Evolutionary conservation across 2,888 invertebrate genomes (phyloP), one percentile per base, ranked within the genome.

Genomic region (Spatulosminthurus flaviceps): DNA sequence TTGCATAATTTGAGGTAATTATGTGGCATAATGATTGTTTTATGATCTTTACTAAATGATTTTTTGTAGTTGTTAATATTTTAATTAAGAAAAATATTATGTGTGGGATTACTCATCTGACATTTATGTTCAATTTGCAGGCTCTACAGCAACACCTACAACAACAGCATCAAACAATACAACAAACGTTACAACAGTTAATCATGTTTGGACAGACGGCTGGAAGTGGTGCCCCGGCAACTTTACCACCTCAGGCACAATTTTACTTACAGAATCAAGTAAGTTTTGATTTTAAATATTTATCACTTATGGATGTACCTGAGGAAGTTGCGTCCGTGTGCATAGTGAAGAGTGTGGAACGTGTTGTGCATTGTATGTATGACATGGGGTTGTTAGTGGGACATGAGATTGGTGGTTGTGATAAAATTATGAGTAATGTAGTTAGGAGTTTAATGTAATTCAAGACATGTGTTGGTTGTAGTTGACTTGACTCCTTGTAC

Each of bases 251-350:
- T 5, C 91, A 91, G 85, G 90, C 92, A 26, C 93, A 93, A 87
- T 92, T 93, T 87, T 91, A 93, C 87, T 88, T 94, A 77, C 93
- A 93, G 87, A 93, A 93, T 88, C 93, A 92, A 90, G 92, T 92
- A 87, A 86, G 87, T 85, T 1, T 24, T 2, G n/a, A 16, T 51
- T 51, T 51, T 13, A n/a, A 51, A 51, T 51, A 51, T 51, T 51
- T 51, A 51, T 51, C 51, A n/a, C 51, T 51, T n/a, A n/a, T n/a
- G n/a, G n/a, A n/a, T n/a, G n/a, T n/a, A n/a, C n/a, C n/a, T n/a
- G n/a, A n/a, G n/a, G n/a, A n/a, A n/a, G n/a, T 11, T 51, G 51
- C 51, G 16, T 16, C 16, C 5, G 1, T 51, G 19, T 16, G 51
- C 16, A 2, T 51, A 19, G 51, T 51, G 5, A 9, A 34, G 34